Percentiles rank a stretch among this genome's conserved stretches.
Conservation (phyloP, 2,797 vertebrate genomes). For the Pseudochirops corinnae region DNA sequence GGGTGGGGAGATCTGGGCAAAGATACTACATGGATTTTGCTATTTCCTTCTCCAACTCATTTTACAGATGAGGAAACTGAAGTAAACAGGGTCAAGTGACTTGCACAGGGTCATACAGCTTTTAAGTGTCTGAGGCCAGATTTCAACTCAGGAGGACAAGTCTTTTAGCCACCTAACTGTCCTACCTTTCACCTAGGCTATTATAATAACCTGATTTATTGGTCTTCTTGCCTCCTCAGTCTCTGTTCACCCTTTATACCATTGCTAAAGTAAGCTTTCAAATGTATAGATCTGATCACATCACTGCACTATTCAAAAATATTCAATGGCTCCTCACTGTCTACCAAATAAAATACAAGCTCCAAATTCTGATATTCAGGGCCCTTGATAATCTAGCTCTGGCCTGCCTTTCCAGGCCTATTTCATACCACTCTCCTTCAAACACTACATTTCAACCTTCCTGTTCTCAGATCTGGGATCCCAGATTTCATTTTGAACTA, state of each 20-base stretch:
- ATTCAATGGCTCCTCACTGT: neutral
- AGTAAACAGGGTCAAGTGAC: neutral
- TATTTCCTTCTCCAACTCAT: neutral
- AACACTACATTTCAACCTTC: neutral
- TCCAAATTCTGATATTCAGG: neutral
- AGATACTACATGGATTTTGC: neutral
- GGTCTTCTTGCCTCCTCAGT: neutral
- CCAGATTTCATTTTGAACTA: neutral
- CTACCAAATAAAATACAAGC: neutral
- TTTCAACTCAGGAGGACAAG: neutral
- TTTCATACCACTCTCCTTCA: neutral
- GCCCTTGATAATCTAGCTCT: neutral
- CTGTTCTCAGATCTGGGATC: neutral
- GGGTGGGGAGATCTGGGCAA: neutral
- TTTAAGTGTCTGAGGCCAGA: neutral
- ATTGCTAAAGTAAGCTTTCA: neutral
- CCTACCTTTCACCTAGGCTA: neutral
- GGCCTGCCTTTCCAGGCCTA: neutral
- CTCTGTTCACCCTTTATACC: neutral
- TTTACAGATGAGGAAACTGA: neutral
- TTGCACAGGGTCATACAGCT: neutral
- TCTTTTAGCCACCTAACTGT: neutral
- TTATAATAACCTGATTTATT: neutral
- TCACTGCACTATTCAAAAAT: neutral
- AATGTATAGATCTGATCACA: neutral